Conservation (phyloP, 2,113 vertebrate genomes). For the Oplegnathus fasciatus region DNA sequence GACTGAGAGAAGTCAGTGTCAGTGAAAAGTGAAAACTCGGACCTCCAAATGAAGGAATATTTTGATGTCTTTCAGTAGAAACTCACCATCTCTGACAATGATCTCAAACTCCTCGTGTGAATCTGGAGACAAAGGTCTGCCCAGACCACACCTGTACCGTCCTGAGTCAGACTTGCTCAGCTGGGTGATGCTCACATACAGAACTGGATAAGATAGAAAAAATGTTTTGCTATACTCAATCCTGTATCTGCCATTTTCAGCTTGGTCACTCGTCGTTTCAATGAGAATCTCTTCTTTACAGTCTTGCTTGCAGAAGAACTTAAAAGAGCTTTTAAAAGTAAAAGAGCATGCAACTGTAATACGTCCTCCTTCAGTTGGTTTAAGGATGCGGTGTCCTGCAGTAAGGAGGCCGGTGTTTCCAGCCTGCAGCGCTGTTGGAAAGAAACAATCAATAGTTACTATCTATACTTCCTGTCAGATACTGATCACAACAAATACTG, state of each 20-base stretch:
- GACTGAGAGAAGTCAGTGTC: too few species aligned
- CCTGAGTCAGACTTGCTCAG: conserved; percentile 3
- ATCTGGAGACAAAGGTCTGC: neutral
- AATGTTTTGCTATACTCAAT: neutral
- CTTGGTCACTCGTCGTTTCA: too few species aligned
- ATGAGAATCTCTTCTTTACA: neutral
- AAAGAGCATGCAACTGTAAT: neutral
- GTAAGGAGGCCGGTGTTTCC: neutral
- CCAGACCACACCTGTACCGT: conserved; percentile 15
- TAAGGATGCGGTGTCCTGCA: neutral
- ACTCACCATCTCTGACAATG: conserved; percentile 7
- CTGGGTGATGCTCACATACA: neutral
- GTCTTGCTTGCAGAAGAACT: neutral
- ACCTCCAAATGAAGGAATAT: too few species aligned
- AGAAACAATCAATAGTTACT: neutral
- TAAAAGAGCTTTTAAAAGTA: neutral
- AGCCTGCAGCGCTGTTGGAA: neutral
- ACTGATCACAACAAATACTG: too few species aligned
- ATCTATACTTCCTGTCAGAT: neutral
- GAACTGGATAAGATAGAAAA: neutral
- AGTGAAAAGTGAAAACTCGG: too few species aligned
- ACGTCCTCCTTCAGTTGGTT: neutral
- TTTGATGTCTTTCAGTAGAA: neutral
- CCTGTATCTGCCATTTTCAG: neutral
- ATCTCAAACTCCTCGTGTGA: conserved; percentile 3